Conservation (phyloP, 2,888 invertebrate species). For the Leistus spinibarbis region DNA sequence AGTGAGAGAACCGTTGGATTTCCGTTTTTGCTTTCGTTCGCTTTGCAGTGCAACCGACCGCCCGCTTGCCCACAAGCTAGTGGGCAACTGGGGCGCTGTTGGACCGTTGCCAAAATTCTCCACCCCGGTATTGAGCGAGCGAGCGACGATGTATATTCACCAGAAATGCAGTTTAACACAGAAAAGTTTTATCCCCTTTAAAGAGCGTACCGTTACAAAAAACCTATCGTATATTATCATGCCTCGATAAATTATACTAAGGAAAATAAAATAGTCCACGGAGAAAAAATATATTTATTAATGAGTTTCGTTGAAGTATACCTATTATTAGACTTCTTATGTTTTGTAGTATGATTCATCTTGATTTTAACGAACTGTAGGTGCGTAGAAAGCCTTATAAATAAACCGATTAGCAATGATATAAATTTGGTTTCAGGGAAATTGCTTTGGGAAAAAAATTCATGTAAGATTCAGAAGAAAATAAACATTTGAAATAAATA, state of each 20-base stretch:
- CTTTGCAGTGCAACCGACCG: conserved; percentile 16
- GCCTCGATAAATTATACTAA: not conserved
- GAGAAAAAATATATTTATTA: not conserved
- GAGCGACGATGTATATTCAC: not conserved
- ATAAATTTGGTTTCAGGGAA: too few relatives aligned
- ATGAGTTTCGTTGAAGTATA: not conserved
- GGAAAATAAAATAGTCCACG: not conserved
- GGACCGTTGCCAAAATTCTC: conserved; percentile 24
- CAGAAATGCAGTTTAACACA: not conserved
- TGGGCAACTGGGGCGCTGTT: not conserved
- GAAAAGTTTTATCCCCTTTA: not conserved
- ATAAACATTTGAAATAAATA: too few relatives aligned
- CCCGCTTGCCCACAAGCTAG: not conserved
- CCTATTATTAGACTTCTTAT: not conserved
- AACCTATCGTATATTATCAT: not conserved
- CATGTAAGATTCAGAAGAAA: too few relatives aligned
- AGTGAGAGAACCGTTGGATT: conserved; percentile 15
- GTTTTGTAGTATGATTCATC: too few relatives aligned
- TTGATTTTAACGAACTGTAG: too few relatives aligned
- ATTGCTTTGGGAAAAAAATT: too few relatives aligned
- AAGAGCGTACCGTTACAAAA: not conserved
- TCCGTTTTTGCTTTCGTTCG: conserved; percentile 34
- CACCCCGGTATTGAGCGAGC: not conserved
- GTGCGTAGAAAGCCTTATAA: too few relatives aligned
- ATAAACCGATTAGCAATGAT: too few relatives aligned